Evolutionary conservation across 2,113 vertebrate genomes (phyloP).

Genomic region (Planiliza haematocheilus): DNA sequence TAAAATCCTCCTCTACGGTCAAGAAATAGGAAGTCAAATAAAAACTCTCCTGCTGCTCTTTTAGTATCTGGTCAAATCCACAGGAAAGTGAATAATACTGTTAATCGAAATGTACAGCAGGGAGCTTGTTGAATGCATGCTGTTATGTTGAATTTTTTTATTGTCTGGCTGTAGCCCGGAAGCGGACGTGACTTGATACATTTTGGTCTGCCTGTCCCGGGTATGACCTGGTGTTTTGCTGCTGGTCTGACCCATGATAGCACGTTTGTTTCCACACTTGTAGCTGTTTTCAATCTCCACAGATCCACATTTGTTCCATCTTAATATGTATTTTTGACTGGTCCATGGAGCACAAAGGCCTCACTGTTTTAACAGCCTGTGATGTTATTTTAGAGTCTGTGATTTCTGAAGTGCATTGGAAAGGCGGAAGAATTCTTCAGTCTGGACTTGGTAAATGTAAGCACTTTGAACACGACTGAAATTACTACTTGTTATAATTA

Average conservation of each 20-base stretch:
- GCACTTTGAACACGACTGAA: conserved; percentile 24
- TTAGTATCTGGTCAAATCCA: conserved; percentile 29
- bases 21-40: conserved; percentile 42
- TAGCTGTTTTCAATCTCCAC: conserved; percentile 49
- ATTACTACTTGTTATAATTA: conserved; percentile 35
- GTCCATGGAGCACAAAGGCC: conserved; percentile 15
- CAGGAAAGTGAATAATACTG: conserved; percentile 22
- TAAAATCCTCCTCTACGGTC: conserved; percentile 35
- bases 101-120: conserved; percentile 35
- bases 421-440: conserved; percentile 15
- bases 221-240: conserved; percentile 59
- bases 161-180: conserved; percentile 40
- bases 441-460: conserved; percentile 42
- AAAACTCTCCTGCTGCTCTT: conserved; percentile 4
- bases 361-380: background rate
- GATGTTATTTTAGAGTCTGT: conserved; percentile 24
- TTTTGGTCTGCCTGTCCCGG: conserved; percentile 33
- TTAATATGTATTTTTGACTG: conserved; percentile 27
- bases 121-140: background rate
- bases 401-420: conserved; percentile 8
- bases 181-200: conserved; percentile 34
- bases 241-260: conserved; percentile 50
- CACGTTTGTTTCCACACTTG: conserved; percentile 61
- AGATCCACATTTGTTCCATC: conserved; percentile 38
- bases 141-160: conserved; percentile 36